Evolutionary conservation across 2,797 vertebrate species (phyloP).

Genomic region (Gymnopithys bicolor): DNA sequence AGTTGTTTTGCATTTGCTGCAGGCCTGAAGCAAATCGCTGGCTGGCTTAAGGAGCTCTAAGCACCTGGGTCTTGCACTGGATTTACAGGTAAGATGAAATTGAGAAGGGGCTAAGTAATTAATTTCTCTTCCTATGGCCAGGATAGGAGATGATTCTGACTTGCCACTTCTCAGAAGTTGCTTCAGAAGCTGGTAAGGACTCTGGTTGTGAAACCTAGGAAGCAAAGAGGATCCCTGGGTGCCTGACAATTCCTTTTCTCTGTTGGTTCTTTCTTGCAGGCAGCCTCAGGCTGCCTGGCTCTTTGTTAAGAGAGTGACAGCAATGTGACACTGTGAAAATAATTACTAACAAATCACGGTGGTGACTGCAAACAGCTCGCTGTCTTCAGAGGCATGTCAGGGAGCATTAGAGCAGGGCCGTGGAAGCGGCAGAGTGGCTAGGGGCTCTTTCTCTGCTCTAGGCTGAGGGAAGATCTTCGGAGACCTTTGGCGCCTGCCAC

Average conservation of each 20-base stretch:
- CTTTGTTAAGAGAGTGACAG: constrained; percentile 96
- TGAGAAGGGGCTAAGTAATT: constrained; percentile 51
- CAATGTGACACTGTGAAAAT: constrained; percentile 99
- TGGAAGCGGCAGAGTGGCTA: constrained; percentile 58
- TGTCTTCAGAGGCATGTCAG: constrained; percentile 98
- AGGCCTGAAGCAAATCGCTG: constrained; percentile 17
- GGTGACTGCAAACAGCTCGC: constrained; percentile 98
- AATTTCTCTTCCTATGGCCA: constrained; percentile 69
- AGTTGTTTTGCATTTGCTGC: neutral
- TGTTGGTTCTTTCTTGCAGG: constrained; percentile 79
- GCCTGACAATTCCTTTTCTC: constrained; percentile 78
- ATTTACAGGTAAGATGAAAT: constrained; percentile 35
- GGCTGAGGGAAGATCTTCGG: constrained; percentile 35
- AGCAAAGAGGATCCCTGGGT: constrained; percentile 75
- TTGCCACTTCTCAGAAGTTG: constrained; percentile 72
- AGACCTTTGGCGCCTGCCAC: constrained; percentile 53
- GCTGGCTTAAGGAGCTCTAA: constrained; percentile 25
- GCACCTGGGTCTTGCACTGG: constrained; percentile 10
- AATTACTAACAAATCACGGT: constrained; percentile 99
- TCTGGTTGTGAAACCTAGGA: constrained; percentile 67
- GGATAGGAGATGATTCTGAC: constrained; percentile 61
- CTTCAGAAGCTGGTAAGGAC: constrained; percentile 71
- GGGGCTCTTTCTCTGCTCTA: constrained; percentile 54
- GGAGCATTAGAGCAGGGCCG: constrained; percentile 91
- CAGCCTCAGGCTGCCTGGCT: constrained; percentile 84